Evolutionary conservation across 2,888 invertebrate species (phyloP).

Genomic region (Mesorhabditis spiculigera): DNA sequence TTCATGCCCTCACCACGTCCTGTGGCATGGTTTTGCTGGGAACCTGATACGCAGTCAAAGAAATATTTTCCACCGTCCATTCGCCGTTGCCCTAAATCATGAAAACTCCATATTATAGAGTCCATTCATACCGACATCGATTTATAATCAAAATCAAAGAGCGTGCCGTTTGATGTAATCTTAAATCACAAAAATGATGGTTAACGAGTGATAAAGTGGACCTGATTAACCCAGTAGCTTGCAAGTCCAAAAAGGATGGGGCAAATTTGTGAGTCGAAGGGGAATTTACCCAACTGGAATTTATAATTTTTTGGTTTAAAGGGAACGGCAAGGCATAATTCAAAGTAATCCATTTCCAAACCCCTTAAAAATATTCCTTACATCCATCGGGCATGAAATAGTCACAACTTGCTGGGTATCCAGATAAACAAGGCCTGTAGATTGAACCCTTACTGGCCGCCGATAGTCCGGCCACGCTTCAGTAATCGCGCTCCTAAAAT

Average conservation of each 20-base stretch:
- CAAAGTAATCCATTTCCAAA: too few relatives aligned
- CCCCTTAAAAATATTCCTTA: too few relatives aligned
- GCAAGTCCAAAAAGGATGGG: background rate
- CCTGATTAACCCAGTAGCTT: background rate
- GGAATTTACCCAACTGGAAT: background rate
- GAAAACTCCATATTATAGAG: too few relatives aligned
- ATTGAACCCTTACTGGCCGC: too few relatives aligned
- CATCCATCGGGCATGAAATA: too few relatives aligned
- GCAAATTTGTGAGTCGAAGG: background rate
- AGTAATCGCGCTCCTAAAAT: too few relatives aligned
- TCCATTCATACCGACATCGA: background rate
- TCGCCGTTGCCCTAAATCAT: background rate
- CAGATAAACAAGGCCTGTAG: too few relatives aligned
- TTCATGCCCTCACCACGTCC: background rate
- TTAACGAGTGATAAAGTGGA: background rate
- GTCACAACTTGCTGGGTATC: too few relatives aligned
- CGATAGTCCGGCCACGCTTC: too few relatives aligned
- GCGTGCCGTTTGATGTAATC: background rate
- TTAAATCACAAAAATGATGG: background rate
- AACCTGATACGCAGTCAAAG: background rate
- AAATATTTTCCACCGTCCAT: background rate
- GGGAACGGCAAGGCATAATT: too few relatives aligned
- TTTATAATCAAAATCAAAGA: background rate
- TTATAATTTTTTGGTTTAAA: too few relatives aligned
- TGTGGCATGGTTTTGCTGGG: background rate